Evolutionary conservation across 2,888 invertebrate genomes (phyloP).

Genomic region (Cotesia congregata): DNA sequence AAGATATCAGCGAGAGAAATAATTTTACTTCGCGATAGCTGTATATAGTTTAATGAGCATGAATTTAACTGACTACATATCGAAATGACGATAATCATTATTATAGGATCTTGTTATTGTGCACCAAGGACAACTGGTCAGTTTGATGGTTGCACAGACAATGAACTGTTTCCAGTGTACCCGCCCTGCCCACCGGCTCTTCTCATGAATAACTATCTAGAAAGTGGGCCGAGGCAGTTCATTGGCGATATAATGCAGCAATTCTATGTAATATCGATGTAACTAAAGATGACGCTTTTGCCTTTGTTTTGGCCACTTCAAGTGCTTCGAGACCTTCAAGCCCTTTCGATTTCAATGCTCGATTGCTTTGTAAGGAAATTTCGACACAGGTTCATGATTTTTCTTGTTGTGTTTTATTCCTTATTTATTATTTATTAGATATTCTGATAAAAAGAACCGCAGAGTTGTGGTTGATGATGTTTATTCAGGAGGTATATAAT

Average conservation of each 20-base stretch:
- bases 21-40: neutral
- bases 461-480: too few species aligned
- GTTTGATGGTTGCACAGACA: constrained; percentile 44
- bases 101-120: constrained; percentile 25
- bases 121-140: constrained; percentile 51
- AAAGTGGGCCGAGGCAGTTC: constrained; percentile 40
- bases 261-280: neutral
- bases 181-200: constrained; percentile 40
- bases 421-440: too few species aligned
- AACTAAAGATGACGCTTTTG: constrained; percentile 14
- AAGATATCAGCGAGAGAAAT: neutral
- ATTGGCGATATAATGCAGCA: constrained; percentile 20
- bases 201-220: constrained; percentile 38
- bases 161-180: constrained; percentile 36
- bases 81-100: constrained; percentile 21
- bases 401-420: too few species aligned
- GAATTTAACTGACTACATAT: constrained; percentile 8
- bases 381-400: too few species aligned
- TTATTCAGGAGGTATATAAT: too few species aligned
- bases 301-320: neutral
- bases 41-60: constrained; percentile 14
- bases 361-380: too few species aligned
- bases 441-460: too few species aligned
- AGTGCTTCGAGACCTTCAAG: neutral
- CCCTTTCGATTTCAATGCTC: neutral